These are phyloP conservation scores for Talpa occidentalis DNA, from an alignment of 2,113 vertebrate genomes.

Conservation along the genomic window DNA sequence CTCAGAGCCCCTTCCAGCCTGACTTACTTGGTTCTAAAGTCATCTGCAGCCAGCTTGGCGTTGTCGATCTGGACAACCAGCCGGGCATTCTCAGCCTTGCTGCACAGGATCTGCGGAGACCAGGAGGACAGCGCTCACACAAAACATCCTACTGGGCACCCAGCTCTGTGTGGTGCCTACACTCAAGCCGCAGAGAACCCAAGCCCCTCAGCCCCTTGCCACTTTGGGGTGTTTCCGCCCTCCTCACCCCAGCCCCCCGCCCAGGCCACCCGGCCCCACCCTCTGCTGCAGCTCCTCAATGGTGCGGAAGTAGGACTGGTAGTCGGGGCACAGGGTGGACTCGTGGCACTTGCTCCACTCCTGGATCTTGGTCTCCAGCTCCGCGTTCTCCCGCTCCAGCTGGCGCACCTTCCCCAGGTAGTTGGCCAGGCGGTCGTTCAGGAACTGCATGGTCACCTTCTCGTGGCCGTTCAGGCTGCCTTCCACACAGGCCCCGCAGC, in stretches of 20 bases:
- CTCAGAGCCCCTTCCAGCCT: background rate
- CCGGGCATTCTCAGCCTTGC: constrained; percentile 70
- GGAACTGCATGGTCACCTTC: constrained; percentile 86
- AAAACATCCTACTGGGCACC: background rate
- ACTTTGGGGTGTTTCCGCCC: background rate
- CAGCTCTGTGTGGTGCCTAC: fast-evolving
- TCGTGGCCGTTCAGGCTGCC: constrained; percentile 72
- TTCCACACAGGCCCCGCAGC: background rate
- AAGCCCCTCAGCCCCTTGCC: background rate
- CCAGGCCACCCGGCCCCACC: background rate
- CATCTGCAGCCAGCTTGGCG: constrained; percentile 76
- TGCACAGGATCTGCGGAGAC: constrained; percentile 75
- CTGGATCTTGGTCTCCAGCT: constrained; percentile 80
- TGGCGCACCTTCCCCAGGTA: constrained; percentile 85
- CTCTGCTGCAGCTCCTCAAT: constrained; percentile 59
- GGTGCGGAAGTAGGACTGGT: constrained; percentile 44
- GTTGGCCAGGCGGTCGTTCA: constrained; percentile 87
- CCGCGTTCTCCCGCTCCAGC: constrained; percentile 85
- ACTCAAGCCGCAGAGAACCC: background rate
- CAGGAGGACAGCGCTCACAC: background rate
- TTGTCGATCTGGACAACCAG: constrained; percentile 80
- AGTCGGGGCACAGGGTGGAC: background rate
- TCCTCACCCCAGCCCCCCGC: background rate
- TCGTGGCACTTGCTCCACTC: constrained; percentile 48
- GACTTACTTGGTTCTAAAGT: constrained; percentile 86